These are phyloP conservation scores for Eueides isabella DNA, from an alignment of 1,140 invertebrate species.

Conservation along the genomic window DNA sequence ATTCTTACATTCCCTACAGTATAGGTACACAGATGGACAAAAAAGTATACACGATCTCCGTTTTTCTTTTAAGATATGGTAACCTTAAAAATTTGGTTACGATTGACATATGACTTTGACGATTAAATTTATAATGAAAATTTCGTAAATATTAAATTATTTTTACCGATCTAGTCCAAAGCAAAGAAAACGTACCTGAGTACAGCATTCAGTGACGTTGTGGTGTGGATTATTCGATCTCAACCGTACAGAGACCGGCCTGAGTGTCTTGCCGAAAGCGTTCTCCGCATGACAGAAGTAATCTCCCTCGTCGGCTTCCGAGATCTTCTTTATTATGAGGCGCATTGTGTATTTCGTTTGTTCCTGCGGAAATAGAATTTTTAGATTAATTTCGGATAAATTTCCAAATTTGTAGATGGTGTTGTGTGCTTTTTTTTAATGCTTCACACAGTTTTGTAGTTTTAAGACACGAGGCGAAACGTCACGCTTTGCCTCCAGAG, in stretches of 20 bases:
- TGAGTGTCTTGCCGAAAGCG: conserved; percentile 87
- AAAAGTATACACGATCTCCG: no score
- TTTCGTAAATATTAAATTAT: no score
- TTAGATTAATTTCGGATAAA: background rate
- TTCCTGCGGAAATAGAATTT: conserved; percentile 49
- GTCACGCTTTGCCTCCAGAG: no score
- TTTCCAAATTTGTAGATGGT: background rate
- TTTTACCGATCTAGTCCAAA: background rate
- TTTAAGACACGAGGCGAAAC: no score
- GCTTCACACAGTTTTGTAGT: no score
- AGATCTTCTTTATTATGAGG: conserved; percentile 87
- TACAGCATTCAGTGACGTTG: conserved; percentile 89
- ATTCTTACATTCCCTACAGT: no score
- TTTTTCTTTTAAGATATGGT: no score
- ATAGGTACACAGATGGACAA: no score
- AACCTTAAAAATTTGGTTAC: no score
- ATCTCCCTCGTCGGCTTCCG: conserved; percentile 87
- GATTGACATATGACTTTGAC: no score
- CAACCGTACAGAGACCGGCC: conserved; percentile 88
- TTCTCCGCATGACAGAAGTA: conserved; percentile 93
- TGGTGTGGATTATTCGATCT: conserved; percentile 83
- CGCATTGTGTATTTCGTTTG: conserved; percentile 87
- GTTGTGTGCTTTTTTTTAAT: background rate
- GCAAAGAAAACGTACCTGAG: conserved; percentile 60
- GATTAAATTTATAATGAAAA: no score